These are phyloP conservation scores for Oncorhynchus tshawytscha DNA, from an alignment of 2,113 vertebrate species.

Conservation along the genomic window DNA sequence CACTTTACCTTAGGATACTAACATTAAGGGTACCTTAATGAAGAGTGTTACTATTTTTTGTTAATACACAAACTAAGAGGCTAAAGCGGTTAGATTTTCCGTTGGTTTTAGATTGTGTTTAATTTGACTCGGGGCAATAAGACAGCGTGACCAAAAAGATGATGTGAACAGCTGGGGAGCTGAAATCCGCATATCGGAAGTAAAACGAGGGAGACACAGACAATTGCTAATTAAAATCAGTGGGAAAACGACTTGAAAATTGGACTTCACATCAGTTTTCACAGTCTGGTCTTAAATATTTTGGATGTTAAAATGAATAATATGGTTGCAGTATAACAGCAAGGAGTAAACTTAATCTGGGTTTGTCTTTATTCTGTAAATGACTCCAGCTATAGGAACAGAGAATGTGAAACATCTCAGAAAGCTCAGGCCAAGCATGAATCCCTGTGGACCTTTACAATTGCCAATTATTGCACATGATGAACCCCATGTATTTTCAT, in stretches of 20 bases:
- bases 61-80: not conserved
- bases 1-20: not conserved
- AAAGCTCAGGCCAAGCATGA: no score
- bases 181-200: constrained; percentile 73
- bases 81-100: not conserved
- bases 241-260: constrained; percentile 82
- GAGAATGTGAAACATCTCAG: no score
- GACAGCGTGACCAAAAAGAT: constrained; percentile 61
- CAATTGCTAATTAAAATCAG: constrained; percentile 86
- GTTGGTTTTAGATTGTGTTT: not conserved
- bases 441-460: no score
- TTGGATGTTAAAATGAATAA: constrained; percentile 38
- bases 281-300: constrained; percentile 69
- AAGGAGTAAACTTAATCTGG: not conserved
- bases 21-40: not conserved
- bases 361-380: no score
- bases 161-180: constrained; percentile 78
- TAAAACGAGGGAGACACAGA: constrained; percentile 80
- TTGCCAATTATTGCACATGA: no score
- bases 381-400: no score
- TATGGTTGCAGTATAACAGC: not conserved
- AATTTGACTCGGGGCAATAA: constrained; percentile 40
- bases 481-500: no score
- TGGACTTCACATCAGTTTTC: constrained; percentile 81
- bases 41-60: not conserved